Conservation (phyloP, 2,888 invertebrate genomes). For the Ommatoiulus sabulosus region DNA sequence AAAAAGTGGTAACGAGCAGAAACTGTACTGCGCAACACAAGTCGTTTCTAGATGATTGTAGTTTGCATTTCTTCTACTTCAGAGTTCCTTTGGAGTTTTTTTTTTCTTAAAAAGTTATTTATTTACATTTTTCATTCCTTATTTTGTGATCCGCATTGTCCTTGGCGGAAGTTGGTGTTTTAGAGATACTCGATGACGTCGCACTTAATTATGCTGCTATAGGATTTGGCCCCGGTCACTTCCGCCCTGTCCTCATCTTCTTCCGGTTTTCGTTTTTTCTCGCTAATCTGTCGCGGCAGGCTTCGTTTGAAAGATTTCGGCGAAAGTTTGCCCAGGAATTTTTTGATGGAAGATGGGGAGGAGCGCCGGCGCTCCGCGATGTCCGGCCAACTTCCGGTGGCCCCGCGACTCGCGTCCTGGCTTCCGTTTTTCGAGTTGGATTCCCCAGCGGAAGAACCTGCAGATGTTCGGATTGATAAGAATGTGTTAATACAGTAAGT, state of each 20-base stretch:
- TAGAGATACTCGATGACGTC: constrained; percentile 59
- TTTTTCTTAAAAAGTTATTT: constrained; percentile 29
- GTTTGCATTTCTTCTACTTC: constrained; percentile 19
- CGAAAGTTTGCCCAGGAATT: constrained; percentile 50
- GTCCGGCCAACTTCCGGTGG: constrained; percentile 56
- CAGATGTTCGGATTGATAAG: too few relatives aligned
- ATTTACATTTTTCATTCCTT: constrained; percentile 22
- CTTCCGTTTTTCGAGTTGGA: constrained; percentile 42
- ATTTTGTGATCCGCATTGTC: background rate
- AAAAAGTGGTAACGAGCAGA: constrained; percentile 42
- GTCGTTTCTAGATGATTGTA: constrained; percentile 37
- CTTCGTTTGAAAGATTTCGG: constrained; percentile 48
- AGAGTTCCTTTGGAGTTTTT: background rate
- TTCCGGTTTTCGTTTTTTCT: constrained; percentile 50
- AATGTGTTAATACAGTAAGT: too few relatives aligned
- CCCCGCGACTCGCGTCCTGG: constrained; percentile 5
- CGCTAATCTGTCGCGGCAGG: constrained; percentile 52
- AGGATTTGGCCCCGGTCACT: constrained; percentile 48
- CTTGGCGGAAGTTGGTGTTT: background rate
- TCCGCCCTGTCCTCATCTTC: background rate
- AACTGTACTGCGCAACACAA: constrained; percentile 2
- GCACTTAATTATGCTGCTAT: constrained; percentile 57
- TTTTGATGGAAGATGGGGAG: constrained; percentile 49
- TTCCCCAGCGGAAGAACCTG: too few relatives aligned
- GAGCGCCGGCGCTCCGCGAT: constrained; percentile 24